Evolutionary conservation across 1,140 invertebrate species (phyloP), one percentile per base, ranked within the genome.

Genomic region (Scaptomyza graminum): DNA sequence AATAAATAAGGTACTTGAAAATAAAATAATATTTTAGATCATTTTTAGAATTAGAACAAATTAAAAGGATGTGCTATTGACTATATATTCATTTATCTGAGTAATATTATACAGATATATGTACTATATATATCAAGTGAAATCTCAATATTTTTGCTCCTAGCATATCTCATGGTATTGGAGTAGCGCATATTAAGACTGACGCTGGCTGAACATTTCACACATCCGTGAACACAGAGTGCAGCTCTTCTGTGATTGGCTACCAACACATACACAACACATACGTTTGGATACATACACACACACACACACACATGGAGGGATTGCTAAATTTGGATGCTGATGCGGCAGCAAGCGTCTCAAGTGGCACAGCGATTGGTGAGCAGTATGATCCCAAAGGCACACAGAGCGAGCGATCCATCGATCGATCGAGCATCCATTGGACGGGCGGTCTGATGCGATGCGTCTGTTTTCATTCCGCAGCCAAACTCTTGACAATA

Each of bases 251-350:
- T 60, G 63, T 34, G 9, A 72, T 72, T 72, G 63, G 63, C 34
- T 49, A 56, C 16, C 8, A 15, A 34, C 34, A 49, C 31, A 50
- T 46, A 34, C 63, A 66, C 63, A 67, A 6, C 16, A 22, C 39
- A 13, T 2, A 39, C 13, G 39, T n/a, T 25, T 13, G 34, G 9
- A 46, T 12, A 25, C 16, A 16, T 11, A 44, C 13, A 46, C 37
- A 34, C 43, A 46, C 22, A 3, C 37, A 34, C 46, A 44, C 9
- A 51, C 44, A 46, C 34, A 50, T 12, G 11, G 18, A n/a, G 31
- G 54, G 44, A 9, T n/a, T 15, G 61, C 78, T 85, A 85, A 68
- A 66, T 87, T 87, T 81, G 78, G 81, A 87, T 78, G 52, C 74
- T 56, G 54, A 66, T 70, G 67, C 59, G 54, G 25, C 52, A 25